These are phyloP conservation scores for Agrotis exclamationis DNA, from an alignment of 2,888 invertebrate species.

Conservation along the genomic window DNA sequence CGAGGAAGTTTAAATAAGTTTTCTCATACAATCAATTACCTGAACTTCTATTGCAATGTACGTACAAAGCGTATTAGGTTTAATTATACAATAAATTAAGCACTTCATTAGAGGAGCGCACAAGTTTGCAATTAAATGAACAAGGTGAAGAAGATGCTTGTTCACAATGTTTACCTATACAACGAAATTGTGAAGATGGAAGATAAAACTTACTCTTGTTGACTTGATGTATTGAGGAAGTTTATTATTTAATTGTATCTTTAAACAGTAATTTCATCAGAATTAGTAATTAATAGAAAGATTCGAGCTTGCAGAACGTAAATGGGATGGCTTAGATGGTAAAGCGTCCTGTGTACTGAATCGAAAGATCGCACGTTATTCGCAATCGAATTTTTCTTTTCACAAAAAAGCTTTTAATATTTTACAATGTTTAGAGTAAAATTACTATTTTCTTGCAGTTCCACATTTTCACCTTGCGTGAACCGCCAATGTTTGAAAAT, in stretches of 20 bases:
- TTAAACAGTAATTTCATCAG: background rate
- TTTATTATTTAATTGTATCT: constrained; percentile 25
- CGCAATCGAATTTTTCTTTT: too few relatives aligned
- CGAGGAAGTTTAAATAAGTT: constrained; percentile 22
- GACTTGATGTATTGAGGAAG: constrained; percentile 6
- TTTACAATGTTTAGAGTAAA: too few relatives aligned
- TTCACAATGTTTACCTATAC: constrained; percentile 26
- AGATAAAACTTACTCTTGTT: constrained; percentile 39
- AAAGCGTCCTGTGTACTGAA: too few relatives aligned
- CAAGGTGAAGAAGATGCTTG: constrained; percentile 33
- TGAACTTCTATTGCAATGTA: constrained; percentile 41
- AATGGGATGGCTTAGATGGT: too few relatives aligned
- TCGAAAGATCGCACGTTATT: too few relatives aligned
- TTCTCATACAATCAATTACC: constrained; percentile 51
- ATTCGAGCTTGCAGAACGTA: too few relatives aligned
- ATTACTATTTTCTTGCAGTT: too few relatives aligned
- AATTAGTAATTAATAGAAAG: background rate
- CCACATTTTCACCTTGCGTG: too few relatives aligned
- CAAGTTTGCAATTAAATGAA: constrained; percentile 54
- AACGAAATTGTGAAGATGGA: constrained; percentile 39
- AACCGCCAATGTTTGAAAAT: too few relatives aligned
- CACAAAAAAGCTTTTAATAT: too few relatives aligned
- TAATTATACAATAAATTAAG: constrained; percentile 66
- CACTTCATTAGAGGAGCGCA: constrained; percentile 57
- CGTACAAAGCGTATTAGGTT: constrained; percentile 55